phyloP scores from a whole-genome alignment of 2,888 invertebrate genomes.

The Tinea pellionella region DNA sequence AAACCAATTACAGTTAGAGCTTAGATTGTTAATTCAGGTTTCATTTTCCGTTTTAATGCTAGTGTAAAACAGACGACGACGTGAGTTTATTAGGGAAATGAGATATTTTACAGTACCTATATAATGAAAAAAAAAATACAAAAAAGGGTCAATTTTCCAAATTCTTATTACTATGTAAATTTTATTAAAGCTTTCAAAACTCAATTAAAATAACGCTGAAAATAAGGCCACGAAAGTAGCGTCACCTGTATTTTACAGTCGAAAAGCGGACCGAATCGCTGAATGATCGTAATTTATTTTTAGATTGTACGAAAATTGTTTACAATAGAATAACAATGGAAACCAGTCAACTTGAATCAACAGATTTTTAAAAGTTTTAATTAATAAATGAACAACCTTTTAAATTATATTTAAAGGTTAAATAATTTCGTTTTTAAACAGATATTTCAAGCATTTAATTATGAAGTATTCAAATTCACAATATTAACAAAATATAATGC shows the following conservation, averaged over 20 bases:
- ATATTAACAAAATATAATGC: too few species aligned
- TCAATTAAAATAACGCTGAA: slow-evolving; percentile 8
- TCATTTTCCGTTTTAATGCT: too few species aligned
- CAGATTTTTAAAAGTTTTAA: too few species aligned
- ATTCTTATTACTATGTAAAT: slow-evolving; percentile 5
- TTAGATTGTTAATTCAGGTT: neutral
- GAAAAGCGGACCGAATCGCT: slow-evolving; percentile 37
- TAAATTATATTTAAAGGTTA: too few species aligned
- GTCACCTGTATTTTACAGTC: slow-evolving; percentile 51
- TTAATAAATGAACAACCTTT: too few species aligned
- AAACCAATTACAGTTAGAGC: neutral
- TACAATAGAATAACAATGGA: slow-evolving; percentile 8
- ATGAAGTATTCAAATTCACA: too few species aligned
- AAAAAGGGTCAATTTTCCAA: neutral
- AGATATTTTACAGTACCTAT: too few species aligned
- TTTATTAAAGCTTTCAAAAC: neutral
- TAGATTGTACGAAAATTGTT: slow-evolving; percentile 1
- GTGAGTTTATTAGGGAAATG: too few species aligned
- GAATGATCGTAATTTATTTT: slow-evolving; percentile 16
- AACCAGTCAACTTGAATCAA: neutral
- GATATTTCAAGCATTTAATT: too few species aligned
- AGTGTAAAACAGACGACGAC: too few species aligned
- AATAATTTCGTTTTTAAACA: too few species aligned
- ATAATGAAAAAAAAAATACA: too few species aligned
- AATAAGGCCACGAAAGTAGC: slow-evolving; percentile 15